Evolutionary conservation across 2,888 invertebrate species (phyloP).

Genomic region (Orthosia incerta): DNA sequence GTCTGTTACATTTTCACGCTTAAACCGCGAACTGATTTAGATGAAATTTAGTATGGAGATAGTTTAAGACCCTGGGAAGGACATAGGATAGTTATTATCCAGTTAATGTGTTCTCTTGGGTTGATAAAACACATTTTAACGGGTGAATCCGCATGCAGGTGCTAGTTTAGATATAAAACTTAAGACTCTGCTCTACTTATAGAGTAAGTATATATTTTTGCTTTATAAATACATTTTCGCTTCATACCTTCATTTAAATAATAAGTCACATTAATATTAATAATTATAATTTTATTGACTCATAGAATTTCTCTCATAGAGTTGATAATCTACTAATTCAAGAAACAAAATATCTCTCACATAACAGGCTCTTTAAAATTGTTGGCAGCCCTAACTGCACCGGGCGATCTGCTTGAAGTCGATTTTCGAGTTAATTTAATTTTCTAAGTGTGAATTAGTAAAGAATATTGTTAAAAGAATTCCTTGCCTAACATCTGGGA

Average conservation of each 20-base stretch:
- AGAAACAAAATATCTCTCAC: background rate
- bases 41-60: too few species aligned
- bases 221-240: background rate
- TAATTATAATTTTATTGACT: too few species aligned
- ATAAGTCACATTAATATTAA: too few species aligned
- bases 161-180: too few species aligned
- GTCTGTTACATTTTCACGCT: too few species aligned
- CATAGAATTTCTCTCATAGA: background rate
- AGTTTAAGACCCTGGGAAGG: too few species aligned
- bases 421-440: constrained; percentile 72
- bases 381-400: constrained; percentile 37
- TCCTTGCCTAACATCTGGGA: constrained; percentile 68
- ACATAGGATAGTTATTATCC: too few species aligned
- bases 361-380: background rate
- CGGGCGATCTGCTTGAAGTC: constrained; percentile 67
- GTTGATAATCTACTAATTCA: background rate
- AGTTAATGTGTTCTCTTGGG: too few species aligned
- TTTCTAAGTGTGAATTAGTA: constrained; percentile 73
- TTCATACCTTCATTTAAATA: background rate
- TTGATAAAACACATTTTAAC: too few species aligned
- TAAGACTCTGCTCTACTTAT: too few species aligned
- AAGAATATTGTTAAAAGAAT: constrained; percentile 68
- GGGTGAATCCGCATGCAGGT: too few species aligned
- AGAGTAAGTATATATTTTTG: background rate
- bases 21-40: too few species aligned